These are phyloP conservation scores for Setophaga coronata DNA, from an alignment of 2,113 vertebrate genomes.

Conservation along the genomic window DNA sequence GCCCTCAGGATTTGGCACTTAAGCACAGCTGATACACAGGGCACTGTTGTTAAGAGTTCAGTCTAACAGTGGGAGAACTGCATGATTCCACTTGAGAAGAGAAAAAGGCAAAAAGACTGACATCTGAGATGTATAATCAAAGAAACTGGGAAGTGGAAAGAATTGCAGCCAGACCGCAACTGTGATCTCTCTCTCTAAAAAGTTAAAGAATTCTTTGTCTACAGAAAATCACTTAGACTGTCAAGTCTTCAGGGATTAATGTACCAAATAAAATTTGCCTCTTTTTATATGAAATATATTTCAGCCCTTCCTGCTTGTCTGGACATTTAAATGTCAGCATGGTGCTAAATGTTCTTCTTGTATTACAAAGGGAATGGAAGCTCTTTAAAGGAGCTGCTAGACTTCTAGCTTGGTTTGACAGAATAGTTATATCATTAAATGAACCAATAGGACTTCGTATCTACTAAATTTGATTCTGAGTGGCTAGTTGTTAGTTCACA, in stretches of 20 bases:
- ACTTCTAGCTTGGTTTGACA: conserved; percentile 31
- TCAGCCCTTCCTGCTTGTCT: not conserved
- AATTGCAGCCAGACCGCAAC: not conserved
- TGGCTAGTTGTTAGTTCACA: not conserved
- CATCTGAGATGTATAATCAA: not conserved
- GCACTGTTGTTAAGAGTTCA: not conserved
- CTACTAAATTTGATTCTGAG: conserved; percentile 24
- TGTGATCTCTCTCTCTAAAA: not conserved
- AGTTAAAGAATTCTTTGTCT: not conserved
- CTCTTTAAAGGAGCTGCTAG: conserved; percentile 4
- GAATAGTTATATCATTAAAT: conserved; percentile 42
- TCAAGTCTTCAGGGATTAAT: not conserved
- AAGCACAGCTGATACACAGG: not conserved
- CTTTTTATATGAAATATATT: not conserved
- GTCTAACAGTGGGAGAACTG: not conserved
- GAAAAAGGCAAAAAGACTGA: not conserved
- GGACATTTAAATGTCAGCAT: not conserved
- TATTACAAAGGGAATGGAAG: not conserved
- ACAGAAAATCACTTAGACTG: not conserved
- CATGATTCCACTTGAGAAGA: not conserved
- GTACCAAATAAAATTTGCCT: not conserved
- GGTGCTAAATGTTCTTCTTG: not conserved
- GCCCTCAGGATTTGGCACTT: not conserved
- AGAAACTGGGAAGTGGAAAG: not conserved
- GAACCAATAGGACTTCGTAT: conserved; percentile 1